Conservation (phyloP, 2,113 vertebrate species). For the Sturnira hondurensis region DNA sequence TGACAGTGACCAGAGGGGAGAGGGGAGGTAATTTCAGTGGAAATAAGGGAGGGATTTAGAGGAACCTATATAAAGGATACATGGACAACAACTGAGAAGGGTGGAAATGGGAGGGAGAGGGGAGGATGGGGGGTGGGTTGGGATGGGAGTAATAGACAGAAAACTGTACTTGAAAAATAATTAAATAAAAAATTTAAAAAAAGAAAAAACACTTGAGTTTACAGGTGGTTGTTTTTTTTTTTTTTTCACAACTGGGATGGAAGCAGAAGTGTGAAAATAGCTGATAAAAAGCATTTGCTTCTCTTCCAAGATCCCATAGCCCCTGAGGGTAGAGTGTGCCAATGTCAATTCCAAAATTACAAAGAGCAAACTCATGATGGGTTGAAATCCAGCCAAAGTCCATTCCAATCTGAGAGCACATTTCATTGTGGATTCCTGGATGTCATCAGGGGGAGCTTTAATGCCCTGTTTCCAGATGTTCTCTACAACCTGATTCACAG, state of each 20-base stretch:
- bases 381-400: neutral
- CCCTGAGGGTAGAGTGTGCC: neutral
- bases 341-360: too few relatives aligned
- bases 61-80: too few relatives aligned
- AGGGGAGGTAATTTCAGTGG: too few relatives aligned
- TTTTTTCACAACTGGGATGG: neutral
- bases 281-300: neutral
- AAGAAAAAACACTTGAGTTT: neutral
- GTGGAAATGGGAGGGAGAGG: too few relatives aligned
- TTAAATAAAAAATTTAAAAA: too few relatives aligned
- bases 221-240: neutral
- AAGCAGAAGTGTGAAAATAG: neutral
- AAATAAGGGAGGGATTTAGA: too few relatives aligned
- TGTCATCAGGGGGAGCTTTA: too few relatives aligned
- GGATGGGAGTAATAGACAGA: too few relatives aligned
- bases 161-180: too few relatives aligned
- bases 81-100: too few relatives aligned
- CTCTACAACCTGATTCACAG: neutral
- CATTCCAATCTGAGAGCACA: neutral
- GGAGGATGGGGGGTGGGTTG: too few relatives aligned
- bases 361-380: neutral
- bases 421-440: neutral
- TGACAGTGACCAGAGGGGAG: too few relatives aligned
- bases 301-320: neutral
- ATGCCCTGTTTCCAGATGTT: neutral